Base-by-base conservation (phyloP, 2,888 invertebrate genomes). In the Cerastoderma edule region DNA sequence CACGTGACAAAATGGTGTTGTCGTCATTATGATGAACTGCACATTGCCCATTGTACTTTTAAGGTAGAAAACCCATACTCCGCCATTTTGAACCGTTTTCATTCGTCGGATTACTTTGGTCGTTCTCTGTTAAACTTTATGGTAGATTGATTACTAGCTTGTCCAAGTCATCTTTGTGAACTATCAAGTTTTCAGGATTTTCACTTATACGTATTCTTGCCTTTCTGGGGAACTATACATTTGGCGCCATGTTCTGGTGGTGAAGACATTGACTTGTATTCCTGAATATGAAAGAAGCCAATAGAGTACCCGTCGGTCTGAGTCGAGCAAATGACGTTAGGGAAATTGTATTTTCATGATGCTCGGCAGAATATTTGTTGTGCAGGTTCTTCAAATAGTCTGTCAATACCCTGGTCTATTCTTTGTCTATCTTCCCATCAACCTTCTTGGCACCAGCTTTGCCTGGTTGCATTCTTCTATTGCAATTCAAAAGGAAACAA, bases 401-500 rank as follows among this genome's bases (percentile, higher is more conserved):
- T 22, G 72, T 82, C 13, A 80, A 48, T 3, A 79, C 64, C 39
- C 66, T 54, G 3, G 64, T 74, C 48, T 84, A 78, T 16, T 64
- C 35, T 53, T 71, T 57, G 2, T 63, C 60, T 24, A 33, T 28
- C 13, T 63, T 44, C 6, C 19, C 64, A 8, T 39, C 24, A 3
- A 13, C 60, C 53, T 66, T 70, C n/a, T 63, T 74, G 13, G 32
- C 46, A 75, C 78, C 80, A 27, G 28, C 60, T 53, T 83, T 81
- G 16, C 83, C 81, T 6, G 83, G 84, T 32, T 63, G 27, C 28
- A 65, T 66, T 39, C 75, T 19, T 50, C 79, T 57, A 35, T 76
- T 83, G 19, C 79, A 77, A 10, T 84, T 78, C 70, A 30, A 63
- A 84, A 78, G n/a, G 16, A 39, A 28, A 66, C 24, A 1, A 82